phyloP scores from a whole-genome alignment of 2,113 vertebrate genomes.

The Alouatta palliata region DNA sequence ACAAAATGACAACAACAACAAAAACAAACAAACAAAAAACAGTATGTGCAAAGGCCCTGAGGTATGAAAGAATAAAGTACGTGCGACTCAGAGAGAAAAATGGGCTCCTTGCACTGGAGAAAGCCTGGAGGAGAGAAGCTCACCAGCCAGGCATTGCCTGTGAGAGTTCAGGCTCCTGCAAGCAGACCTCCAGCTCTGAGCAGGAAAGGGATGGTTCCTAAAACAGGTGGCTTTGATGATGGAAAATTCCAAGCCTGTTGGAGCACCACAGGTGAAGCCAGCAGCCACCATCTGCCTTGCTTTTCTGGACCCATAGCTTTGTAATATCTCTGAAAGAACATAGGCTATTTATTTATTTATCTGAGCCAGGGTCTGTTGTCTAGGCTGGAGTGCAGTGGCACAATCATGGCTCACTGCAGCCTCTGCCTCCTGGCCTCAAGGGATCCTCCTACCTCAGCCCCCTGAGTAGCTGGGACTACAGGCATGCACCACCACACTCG shows the following conservation, averaged over 20 bases:
- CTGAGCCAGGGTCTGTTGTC: too few relatives aligned
- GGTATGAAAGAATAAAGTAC: background rate
- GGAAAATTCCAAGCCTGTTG: background rate
- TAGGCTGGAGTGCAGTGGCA: too few relatives aligned
- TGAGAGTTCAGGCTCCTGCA: background rate
- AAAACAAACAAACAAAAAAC: too few relatives aligned
- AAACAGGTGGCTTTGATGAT: background rate
- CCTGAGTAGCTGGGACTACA: too few relatives aligned
- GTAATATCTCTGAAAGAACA: background rate
- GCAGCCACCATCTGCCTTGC: background rate
- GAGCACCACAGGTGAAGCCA: background rate
- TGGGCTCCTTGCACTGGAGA: background rate
- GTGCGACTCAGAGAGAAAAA: background rate
- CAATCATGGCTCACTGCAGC: too few relatives aligned
- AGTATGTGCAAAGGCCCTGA: background rate
- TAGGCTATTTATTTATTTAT: too few relatives aligned
- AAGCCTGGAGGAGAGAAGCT: background rate
- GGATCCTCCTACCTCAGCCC: too few relatives aligned
- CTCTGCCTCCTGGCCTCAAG: too few relatives aligned
- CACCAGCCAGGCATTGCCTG: background rate
- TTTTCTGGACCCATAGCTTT: background rate
- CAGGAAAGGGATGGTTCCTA: background rate
- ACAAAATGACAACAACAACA: too few relatives aligned
- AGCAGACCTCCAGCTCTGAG: background rate
- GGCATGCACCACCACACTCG: too few relatives aligned